Conservation (phyloP, 2,797 vertebrate species). For the Microctenopoma steveboyesi region DNA sequence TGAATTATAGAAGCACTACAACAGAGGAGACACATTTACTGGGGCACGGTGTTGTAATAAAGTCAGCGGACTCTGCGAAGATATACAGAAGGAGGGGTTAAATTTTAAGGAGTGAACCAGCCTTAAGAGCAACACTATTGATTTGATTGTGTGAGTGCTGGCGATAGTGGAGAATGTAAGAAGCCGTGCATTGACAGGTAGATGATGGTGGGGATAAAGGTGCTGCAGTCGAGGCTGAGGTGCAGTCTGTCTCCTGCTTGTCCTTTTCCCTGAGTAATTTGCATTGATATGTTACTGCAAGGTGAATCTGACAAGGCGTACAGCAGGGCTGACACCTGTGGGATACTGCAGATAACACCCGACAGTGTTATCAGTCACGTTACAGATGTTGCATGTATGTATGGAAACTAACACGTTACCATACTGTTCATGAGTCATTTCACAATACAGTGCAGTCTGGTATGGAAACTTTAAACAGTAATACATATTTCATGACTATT, state of each 20-base stretch:
- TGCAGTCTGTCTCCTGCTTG: slow-evolving; percentile 49
- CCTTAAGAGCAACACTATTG: slow-evolving; percentile 73
- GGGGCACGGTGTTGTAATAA: slow-evolving; percentile 59
- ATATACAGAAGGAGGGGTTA: slow-evolving; percentile 55
- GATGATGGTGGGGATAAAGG: slow-evolving; percentile 34
- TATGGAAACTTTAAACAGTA: not conserved
- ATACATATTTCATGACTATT: not conserved
- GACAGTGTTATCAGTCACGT: slow-evolving; percentile 32
- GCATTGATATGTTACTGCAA: slow-evolving; percentile 55
- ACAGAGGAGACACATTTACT: slow-evolving; percentile 54
- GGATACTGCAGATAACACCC: slow-evolving; percentile 35
- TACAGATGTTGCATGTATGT: not conserved
- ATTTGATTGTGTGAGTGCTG: slow-evolving; percentile 69
- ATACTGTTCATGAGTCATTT: not conserved
- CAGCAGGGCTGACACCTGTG: slow-evolving; percentile 39
- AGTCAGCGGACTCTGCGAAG: slow-evolving; percentile 51
- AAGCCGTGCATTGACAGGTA: slow-evolving; percentile 36
- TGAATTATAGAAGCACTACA: slow-evolving; percentile 73
- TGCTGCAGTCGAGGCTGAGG: slow-evolving; percentile 43
- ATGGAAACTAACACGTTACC: not conserved
- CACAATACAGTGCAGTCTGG: not conserved
- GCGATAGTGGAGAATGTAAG: slow-evolving; percentile 65
- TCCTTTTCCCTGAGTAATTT: slow-evolving; percentile 57
- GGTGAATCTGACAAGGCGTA: slow-evolving; percentile 52
- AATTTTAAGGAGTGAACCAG: slow-evolving; percentile 66